Percentiles rank a stretch among this genome's conserved stretches.
These are phyloP conservation scores for Leptonema lineaticorne DNA, from an alignment of 1,140 invertebrate genomes.

Conservation along the genomic window DNA sequence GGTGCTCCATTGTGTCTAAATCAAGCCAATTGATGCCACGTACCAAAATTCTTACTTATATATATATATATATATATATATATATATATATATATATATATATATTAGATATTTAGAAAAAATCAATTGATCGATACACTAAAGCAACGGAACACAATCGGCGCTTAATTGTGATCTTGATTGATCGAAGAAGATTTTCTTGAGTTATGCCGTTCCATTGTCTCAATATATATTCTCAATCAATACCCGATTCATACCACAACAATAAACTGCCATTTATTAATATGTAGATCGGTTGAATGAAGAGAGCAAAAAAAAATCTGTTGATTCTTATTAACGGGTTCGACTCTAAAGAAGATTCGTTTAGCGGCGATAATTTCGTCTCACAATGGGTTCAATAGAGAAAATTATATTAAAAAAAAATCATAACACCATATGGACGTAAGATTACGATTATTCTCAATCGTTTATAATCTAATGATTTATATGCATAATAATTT, in stretches of 20 bases:
- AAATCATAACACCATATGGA: not conserved
- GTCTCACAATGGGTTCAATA: too few relatives aligned
- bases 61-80: too few relatives aligned
- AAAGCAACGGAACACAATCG: conserved; percentile 14
- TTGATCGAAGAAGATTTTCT: conserved; percentile 13
- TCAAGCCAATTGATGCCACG: conserved; percentile 20
- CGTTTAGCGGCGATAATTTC: not conserved
- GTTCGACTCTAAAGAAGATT: not conserved
- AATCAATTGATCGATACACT: conserved; percentile 21
- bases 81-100: too few relatives aligned
- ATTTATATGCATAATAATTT: too few relatives aligned
- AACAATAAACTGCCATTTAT: conserved; percentile 1
- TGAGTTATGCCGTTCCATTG: not conserved
- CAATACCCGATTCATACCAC: conserved; percentile 9
- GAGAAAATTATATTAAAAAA: not conserved
- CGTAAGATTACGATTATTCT: too few relatives aligned
- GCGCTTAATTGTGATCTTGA: conserved; percentile 19
- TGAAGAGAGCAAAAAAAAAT: not conserved
- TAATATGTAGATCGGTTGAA: too few relatives aligned
- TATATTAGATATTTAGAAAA: too few relatives aligned
- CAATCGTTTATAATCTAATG: too few relatives aligned
- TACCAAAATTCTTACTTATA: too few relatives aligned
- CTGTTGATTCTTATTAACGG: not conserved
- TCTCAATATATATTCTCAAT: conserved; percentile 12
- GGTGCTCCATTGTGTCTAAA: conserved; percentile 14